Evolutionary conservation across 2,888 invertebrate genomes (phyloP), one percentile per base, ranked within the genome.

Genomic region (Hirtodrosophila duncani): DNA sequence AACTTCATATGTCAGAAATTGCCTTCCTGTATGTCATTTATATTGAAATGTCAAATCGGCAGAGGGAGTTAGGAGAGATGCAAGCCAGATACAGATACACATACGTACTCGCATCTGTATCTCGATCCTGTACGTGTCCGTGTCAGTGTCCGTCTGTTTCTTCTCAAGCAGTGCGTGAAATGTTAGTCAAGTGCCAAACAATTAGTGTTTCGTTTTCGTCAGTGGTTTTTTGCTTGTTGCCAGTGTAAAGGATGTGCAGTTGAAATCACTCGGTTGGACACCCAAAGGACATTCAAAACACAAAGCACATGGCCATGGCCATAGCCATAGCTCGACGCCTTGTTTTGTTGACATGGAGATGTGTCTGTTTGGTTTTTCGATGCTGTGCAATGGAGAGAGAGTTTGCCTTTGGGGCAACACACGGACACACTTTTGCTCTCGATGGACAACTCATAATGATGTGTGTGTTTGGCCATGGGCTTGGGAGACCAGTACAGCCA

Each of bases 1-100:
- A 66, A 53, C 79, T 71, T 75, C 59, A 78, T 78, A 68, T 63
- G 79, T 78, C 74, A 78, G 48, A 71, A 65, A 57, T 71, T 41
- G 60, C 34, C 36, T 31, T 43, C 34, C 13, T 16, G 39, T 18
- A 27, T 58, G 68, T 74, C 79, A 75, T 75, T 74, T 74, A 78
- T 74, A 66, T 74, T 62, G 50, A 68, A 64, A 71, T 49, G 79
- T 71, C 79, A 75, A 71, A 67, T 64, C 63, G 66, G 61, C 63
- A 61, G 42, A 61, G n/a, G 7, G 3, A 26, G 37, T 5, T 10
- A 3, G 24, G 7, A 11, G 13, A 10, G 14, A 30, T 41, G 21
- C 42, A 42, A 16, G 5, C 30, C 21, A 9, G 17, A n/a, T n/a
- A n/a, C n/a, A n/a, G n/a, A n/a, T n/a, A n/a, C n/a, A n/a, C n/a